These are phyloP conservation scores for Zaprionus ghesquierei DNA, from an alignment of 1,140 invertebrate species.

Conservation along the genomic window DNA sequence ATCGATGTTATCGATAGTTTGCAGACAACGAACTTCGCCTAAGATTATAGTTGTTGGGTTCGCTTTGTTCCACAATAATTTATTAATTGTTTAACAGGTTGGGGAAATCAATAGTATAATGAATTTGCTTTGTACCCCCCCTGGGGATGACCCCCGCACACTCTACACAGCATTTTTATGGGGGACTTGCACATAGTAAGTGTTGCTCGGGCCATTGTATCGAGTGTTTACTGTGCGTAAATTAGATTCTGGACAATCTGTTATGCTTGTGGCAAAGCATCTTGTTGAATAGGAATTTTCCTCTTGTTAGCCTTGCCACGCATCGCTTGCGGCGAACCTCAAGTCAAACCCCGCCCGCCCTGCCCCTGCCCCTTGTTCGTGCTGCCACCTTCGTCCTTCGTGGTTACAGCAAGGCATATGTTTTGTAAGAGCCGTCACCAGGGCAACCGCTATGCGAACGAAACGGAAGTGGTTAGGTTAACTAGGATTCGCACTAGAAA, in stretches of 20 bases:
- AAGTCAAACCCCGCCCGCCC: not conserved
- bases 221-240: not conserved
- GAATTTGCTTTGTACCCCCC: not conserved
- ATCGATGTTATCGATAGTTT: not conserved
- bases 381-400: not conserved
- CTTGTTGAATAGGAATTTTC: not conserved
- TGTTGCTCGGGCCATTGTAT: not conserved
- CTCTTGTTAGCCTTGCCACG: not conserved
- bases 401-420: not conserved
- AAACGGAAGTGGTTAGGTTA: not conserved
- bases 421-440: conserved; percentile 27
- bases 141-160: too few relatives aligned
- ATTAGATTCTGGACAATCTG: not conserved
- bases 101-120: not conserved
- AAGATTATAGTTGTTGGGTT: not conserved
- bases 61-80: not conserved
- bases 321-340: too few relatives aligned
- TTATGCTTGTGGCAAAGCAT: not conserved
- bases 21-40: not conserved
- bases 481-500: conserved; percentile 6
- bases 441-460: not conserved
- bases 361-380: not conserved
- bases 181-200: not conserved
- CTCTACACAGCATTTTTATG: too few relatives aligned
- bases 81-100: not conserved